Evolutionary conservation across 2,113 vertebrate species (phyloP), one percentile per base, ranked within the genome.

Genomic region (Bolborhynchus lineola): DNA sequence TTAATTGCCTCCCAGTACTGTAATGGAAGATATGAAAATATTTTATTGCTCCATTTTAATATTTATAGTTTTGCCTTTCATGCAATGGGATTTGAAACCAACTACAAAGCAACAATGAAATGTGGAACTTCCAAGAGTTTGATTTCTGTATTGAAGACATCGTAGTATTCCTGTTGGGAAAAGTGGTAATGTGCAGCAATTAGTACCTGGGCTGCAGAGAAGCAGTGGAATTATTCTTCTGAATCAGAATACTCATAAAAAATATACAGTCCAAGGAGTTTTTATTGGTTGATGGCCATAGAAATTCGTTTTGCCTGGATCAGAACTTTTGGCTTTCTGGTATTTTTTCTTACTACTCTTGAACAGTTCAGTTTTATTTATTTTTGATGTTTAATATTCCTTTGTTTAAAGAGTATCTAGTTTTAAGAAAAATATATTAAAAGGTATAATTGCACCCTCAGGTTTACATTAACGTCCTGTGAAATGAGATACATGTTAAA

Each of bases 401-500:
- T 59, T 55, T 94, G 82, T 93, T 93, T 94, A 91, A 92, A 86
- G 47, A 94, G 85, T 92, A 68, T 97, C 79, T 78, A 8, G 68
- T 94, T 95, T 93, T 84, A 92, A 95, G 83, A 42, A 92, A 93
- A 97, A 93, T 90, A 94, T 94, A 93, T 97, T 78, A 92, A 93
- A 68, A 42, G 26, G 16, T 74, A 81, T 96, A 88, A 93, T 94
- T 93, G 60, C 35, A 86, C 46, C 16, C 50, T 50, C 47, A 88
- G 72, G 86, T 92, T 95, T 96, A 78, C 47, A 65, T 94, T 90
- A 93, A 84, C 11, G 3, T 93, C 72, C 35, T 88, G 50, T 95
- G 96, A 93, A 96, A 96, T 94, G 76, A 86, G 93, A 96, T 93
- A 83, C 33, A 21, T 44, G 52, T 81, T 93, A 96, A 95, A 93